Percentiles rank a stretch among this genome's conserved stretches.
Conservation (phyloP, 2,113 vertebrate genomes). For the Dasyprocta punctata region DNA sequence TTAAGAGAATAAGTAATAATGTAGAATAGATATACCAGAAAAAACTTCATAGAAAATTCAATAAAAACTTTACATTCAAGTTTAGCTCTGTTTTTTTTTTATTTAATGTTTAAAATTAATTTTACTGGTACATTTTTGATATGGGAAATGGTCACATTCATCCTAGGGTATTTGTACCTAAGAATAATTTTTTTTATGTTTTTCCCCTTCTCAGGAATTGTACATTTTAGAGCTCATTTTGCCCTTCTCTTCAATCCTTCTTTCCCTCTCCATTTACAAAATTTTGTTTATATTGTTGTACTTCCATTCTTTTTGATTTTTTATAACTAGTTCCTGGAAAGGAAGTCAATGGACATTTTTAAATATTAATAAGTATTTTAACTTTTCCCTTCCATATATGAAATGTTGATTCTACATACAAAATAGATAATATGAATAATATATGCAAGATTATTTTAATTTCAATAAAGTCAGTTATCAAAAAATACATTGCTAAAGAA, state of each 20-base stretch:
- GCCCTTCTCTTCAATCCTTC: not conserved
- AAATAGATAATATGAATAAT: constrained; percentile 7
- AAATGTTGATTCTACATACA: not conserved
- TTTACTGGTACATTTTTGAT: not conserved
- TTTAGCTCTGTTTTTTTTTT: not conserved
- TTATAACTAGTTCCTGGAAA: not conserved
- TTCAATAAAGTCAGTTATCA: not conserved
- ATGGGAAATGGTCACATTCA: not conserved
- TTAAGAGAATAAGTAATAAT: not conserved
- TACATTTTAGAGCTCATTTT: too few species aligned
- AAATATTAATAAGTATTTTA: not conserved
- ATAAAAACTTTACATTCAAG: not conserved
- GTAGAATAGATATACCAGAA: not conserved
- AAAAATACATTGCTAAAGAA: not conserved
- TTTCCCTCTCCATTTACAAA: not conserved
- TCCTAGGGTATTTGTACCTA: not conserved
- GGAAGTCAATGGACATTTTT: not conserved
- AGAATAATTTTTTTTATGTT: not conserved
- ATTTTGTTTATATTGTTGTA: not conserved
- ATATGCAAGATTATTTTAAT: not conserved
- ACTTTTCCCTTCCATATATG: not conserved
- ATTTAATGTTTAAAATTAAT: not conserved
- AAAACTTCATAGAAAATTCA: not conserved
- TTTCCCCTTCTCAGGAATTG: too few species aligned
- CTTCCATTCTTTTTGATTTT: not conserved